Evolutionary conservation across 2,113 vertebrate genomes (phyloP), one percentile per base, ranked within the genome.

Genomic region (Clarias batrachus): DNA sequence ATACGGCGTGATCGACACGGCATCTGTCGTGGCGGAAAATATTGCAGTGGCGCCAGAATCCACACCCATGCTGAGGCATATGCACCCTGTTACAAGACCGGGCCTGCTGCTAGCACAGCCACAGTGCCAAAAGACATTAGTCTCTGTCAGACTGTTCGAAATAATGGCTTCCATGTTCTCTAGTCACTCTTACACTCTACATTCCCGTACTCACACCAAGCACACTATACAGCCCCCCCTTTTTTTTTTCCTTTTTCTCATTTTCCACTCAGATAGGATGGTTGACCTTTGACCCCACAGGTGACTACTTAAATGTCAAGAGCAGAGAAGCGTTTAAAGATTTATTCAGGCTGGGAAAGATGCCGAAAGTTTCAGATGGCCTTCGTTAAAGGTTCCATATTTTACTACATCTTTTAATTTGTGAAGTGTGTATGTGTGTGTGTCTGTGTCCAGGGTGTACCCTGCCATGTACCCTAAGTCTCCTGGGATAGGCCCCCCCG

Each of bases 1-100:
- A 71, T 57, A 79, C 82, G 81, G 84, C 70, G 78, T 92, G 92
- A 94, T 91, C 91, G 93, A 89, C 91, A 92, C 89, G 84, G 71
- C 73, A 73, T 82, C 33, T 86, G 60, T 17, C 63, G 7, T 79
- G 76, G 71, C 86, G 68, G 81, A 63, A 70, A 90, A 91, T 88
- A 89, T 84, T 83, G 79, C 71, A 25, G 30, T 12, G 83, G 85
- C 88, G 68, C 84, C 68, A 88, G 90, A 86, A 78, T 78, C 2
- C 23, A 48, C 81, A n/a, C 27, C 54, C 52, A 81, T 57, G 74
- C 76, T 52, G 74, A 56, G 65, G 76, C 80, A 83, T 83, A 88
- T 79, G 83, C 41, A 8, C 78, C 17, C 74, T 86, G 85, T 83
- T 84, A 85, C 65, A 33, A 87, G 78, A 83, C 74, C 71, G 81